phyloP scores from a whole-genome alignment of 1,140 invertebrate species.

The Probaryconus sp. region DNA sequence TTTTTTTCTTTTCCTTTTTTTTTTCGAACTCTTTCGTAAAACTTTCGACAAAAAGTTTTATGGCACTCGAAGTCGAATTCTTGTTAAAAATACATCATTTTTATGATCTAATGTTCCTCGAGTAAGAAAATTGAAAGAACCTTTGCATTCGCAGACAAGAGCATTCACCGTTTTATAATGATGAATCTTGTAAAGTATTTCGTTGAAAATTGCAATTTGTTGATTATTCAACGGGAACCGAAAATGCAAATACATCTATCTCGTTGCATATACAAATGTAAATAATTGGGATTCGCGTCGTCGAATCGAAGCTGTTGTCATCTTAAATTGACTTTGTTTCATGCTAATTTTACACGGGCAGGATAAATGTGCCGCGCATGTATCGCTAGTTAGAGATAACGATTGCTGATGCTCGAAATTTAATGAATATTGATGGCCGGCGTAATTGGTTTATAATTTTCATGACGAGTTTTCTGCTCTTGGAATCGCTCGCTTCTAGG shows the following conservation, averaged over 20 bases:
- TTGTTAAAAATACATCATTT: too few relatives aligned
- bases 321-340: conserved; percentile 27
- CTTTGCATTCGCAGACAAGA: too few relatives aligned
- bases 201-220: too few relatives aligned
- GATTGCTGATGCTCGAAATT: neutral
- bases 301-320: conserved; percentile 17
- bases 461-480: neutral
- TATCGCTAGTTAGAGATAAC: too few relatives aligned
- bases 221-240: conserved; percentile 16
- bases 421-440: conserved; percentile 28
- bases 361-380: neutral
- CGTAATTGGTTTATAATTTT: conserved; percentile 35
- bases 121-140: too few relatives aligned
- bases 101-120: too few relatives aligned
- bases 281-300: conserved; percentile 31
- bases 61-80: too few relatives aligned
- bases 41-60: too few relatives aligned
- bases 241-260: conserved; percentile 26
- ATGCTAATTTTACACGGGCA: conserved; percentile 25
- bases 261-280: conserved; percentile 8
- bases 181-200: too few relatives aligned
- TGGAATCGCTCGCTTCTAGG: neutral
- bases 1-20: neutral
- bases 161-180: too few relatives aligned
- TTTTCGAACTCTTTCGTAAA: conserved; percentile 22